Percentiles rank a stretch among this genome's conserved stretches.
phyloP scores from a whole-genome alignment of 2,888 invertebrate genomes.

The Horisme vitalbata region DNA sequence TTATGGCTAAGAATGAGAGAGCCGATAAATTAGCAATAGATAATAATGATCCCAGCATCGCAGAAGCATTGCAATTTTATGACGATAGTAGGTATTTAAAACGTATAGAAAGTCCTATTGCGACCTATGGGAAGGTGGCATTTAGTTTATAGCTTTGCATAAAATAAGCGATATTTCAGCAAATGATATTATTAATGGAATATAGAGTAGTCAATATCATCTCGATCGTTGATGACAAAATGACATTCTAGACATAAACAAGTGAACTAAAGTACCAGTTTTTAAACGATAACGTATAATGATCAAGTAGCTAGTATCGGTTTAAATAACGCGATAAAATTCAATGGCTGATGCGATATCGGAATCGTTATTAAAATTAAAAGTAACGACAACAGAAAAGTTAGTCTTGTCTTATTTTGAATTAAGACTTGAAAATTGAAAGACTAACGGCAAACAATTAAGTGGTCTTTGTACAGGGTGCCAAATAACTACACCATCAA shows the following conservation, averaged over 20 bases:
- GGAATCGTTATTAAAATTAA: slow-evolving; percentile 27
- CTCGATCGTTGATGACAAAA: slow-evolving; percentile 1
- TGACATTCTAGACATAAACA: slow-evolving; percentile 6
- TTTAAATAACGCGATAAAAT: slow-evolving; percentile 23
- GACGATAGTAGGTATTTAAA: slow-evolving; percentile 3
- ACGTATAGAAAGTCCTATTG: background rate
- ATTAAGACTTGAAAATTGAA: background rate
- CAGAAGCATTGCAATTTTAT: slow-evolving; percentile 4
- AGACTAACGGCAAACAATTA: background rate
- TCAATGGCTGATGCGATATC: slow-evolving; percentile 25
- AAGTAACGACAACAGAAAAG: slow-evolving; percentile 28
- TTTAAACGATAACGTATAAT: slow-evolving; percentile 16
- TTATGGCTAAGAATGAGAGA: background rate
- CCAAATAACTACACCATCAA: background rate
- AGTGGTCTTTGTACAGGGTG: background rate
- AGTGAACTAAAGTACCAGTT: background rate
- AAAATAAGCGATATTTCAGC: background rate
- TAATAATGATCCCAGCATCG: slow-evolving; percentile 23
- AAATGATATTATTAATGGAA: background rate
- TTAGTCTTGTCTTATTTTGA: background rate
- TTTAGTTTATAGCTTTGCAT: background rate
- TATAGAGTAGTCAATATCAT: slow-evolving; percentile 7
- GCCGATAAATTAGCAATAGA: slow-evolving; percentile 17
- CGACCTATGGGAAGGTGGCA: background rate
- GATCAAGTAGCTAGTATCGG: slow-evolving; percentile 19